phyloP scores from a whole-genome alignment of 2,113 vertebrate species.

The Lampris megalopsis region DNA sequence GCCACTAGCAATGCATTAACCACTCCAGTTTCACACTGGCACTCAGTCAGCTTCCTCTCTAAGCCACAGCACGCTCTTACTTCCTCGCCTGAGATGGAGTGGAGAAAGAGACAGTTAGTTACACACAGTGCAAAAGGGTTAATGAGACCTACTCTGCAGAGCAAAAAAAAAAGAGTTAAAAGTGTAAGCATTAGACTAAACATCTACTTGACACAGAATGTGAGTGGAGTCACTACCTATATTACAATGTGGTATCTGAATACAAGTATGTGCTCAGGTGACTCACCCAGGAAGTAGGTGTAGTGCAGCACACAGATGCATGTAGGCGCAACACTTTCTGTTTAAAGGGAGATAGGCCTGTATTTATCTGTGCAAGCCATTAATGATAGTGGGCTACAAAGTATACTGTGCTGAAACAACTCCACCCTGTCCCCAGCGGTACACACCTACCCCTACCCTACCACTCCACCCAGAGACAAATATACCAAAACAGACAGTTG shows the following conservation, averaged over 20 bases:
- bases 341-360: slow-evolving; percentile 21
- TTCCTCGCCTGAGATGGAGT: slow-evolving; percentile 50
- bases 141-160: neutral
- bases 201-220: neutral
- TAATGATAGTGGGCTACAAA: slow-evolving; percentile 15
- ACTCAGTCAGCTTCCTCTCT: slow-evolving; percentile 54
- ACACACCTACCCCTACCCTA: neutral
- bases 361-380: slow-evolving; percentile 5
- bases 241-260: slow-evolving; percentile 36
- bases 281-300: slow-evolving; percentile 67
- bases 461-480: neutral
- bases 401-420: neutral
- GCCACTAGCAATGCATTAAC: slow-evolving; percentile 59
- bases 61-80: slow-evolving; percentile 45
- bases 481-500: too few species aligned
- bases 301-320: slow-evolving; percentile 45
- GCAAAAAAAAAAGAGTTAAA: neutral
- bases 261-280: slow-evolving; percentile 63
- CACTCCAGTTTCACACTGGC: slow-evolving; percentile 69
- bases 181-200: neutral
- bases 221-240: slow-evolving; percentile 22
- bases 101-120: neutral
- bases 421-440: neutral
- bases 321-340: slow-evolving; percentile 24
- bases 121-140: neutral